Evolutionary conservation across 2,797 vertebrate species (phyloP).

Genomic region (Eulemur mongoz): DNA sequence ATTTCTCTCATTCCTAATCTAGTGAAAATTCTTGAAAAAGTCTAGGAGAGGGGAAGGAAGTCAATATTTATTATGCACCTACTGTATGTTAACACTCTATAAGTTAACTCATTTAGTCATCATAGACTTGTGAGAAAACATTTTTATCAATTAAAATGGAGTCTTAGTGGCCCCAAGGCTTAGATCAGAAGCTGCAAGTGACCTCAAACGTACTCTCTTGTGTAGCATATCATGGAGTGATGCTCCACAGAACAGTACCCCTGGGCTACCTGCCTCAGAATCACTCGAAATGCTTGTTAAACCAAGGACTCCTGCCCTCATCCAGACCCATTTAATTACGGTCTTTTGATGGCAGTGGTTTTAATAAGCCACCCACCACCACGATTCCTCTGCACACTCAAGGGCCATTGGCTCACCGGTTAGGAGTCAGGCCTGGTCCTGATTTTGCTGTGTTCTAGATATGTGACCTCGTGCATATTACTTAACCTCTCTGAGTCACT

Average conservation of each 20-base stretch:
- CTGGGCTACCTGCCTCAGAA: neutral
- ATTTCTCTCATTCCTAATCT: neutral
- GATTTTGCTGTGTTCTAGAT: neutral
- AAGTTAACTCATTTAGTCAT: neutral
- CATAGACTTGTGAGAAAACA: neutral
- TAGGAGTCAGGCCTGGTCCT: neutral
- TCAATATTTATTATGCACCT: neutral
- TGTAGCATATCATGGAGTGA: neutral
- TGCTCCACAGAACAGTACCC: neutral
- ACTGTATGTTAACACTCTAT: neutral
- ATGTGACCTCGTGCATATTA: neutral
- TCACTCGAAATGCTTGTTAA: neutral
- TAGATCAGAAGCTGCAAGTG: neutral
- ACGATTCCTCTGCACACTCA: neutral
- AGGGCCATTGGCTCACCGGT: neutral
- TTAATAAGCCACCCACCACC: neutral
- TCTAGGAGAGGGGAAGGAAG: neutral
- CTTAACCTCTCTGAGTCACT: neutral
- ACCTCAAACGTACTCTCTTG: neutral
- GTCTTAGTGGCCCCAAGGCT: neutral
- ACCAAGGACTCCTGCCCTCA: neutral
- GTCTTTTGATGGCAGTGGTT: neutral
- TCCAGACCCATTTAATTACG: neutral
- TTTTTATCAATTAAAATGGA: neutral
- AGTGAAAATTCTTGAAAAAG: neutral